Conservation (phyloP, 2,797 vertebrate genomes). For the Alfaro cultratus region DNA sequence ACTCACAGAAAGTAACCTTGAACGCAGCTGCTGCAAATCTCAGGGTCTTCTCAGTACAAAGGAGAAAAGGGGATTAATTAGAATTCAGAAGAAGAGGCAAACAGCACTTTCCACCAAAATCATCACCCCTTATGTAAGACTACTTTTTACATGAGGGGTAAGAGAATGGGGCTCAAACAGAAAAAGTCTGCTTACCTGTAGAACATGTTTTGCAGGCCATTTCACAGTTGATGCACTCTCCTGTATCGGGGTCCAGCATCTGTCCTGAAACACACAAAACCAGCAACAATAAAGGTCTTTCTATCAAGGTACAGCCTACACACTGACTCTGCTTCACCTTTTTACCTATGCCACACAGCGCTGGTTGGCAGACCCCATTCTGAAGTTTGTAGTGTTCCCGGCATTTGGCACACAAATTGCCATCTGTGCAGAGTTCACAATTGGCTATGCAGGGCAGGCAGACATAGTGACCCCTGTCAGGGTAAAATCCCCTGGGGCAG, state of each 20-base stretch:
- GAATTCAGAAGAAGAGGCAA: constrained; percentile 26
- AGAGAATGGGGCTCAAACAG: constrained; percentile 4
- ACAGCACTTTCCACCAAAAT: constrained; percentile 18
- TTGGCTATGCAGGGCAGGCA: constrained; percentile 82
- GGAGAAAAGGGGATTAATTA: constrained; percentile 55
- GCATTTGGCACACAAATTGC: constrained; percentile 83
- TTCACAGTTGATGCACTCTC: constrained; percentile 83
- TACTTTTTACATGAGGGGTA: neutral
- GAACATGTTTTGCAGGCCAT: constrained; percentile 82
- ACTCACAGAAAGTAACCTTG: constrained; percentile 85
- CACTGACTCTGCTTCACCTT: constrained; percentile 14
- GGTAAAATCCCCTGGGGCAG: constrained; percentile 82
- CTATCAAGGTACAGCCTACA: neutral
- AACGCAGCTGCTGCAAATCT: constrained; percentile 80
- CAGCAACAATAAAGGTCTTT: constrained; percentile 7
- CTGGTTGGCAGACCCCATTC: constrained; percentile 78
- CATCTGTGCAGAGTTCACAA: constrained; percentile 85
- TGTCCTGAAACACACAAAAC: constrained; percentile 75
- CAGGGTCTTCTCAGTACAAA: constrained; percentile 74
- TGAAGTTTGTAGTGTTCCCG: constrained; percentile 80
- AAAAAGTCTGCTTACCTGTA: constrained; percentile 68
- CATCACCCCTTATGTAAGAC: constrained; percentile 6
- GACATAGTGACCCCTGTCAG: constrained; percentile 77
- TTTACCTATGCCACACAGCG: constrained; percentile 78
- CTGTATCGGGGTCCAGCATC: constrained; percentile 82